Conservation (phyloP, 2,797 vertebrate genomes). For the Takifugu ocellatus region DNA sequence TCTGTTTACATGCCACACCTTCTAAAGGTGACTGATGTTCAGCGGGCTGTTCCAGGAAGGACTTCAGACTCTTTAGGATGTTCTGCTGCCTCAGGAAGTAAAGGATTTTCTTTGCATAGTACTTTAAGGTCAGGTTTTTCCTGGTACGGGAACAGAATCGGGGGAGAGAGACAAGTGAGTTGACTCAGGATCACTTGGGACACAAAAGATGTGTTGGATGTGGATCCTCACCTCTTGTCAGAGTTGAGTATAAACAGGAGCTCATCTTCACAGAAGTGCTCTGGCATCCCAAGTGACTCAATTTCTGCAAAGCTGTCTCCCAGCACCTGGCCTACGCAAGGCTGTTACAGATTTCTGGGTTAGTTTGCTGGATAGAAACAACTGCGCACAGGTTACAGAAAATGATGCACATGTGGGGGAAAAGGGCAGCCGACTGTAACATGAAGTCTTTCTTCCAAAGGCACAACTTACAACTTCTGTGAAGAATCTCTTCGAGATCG, state of each 20-base stretch:
- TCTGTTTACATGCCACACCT: conserved; percentile 69
- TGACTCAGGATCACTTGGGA: not conserved
- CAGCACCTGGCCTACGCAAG: conserved; percentile 85
- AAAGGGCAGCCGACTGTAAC: not conserved
- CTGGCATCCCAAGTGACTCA: conserved; percentile 89
- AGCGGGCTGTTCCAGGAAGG: conserved; percentile 83
- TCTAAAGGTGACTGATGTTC: conserved; percentile 86
- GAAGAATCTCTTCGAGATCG: conserved; percentile 94
- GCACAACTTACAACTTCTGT: conserved; percentile 89
- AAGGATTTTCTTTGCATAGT: conserved; percentile 98
- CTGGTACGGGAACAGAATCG: conserved; percentile 56
- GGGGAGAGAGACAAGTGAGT: not conserved
- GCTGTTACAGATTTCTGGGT: conserved; percentile 72
- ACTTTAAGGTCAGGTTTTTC: conserved; percentile 94
- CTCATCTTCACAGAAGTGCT: conserved; percentile 97
- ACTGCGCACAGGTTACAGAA: not conserved
- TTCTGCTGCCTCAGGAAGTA: conserved; percentile 96
- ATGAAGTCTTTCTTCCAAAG: too few relatives aligned
- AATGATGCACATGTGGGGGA: not conserved
- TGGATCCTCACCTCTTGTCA: conserved; percentile 84
- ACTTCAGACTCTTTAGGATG: conserved; percentile 88
- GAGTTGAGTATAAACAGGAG: conserved; percentile 91
- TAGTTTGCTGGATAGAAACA: conserved; percentile 49
- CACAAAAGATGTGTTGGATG: too few relatives aligned
- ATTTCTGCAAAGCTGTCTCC: conserved; percentile 97